A percentile compares a stretch with the other conserved stretches of the same genome.
Conservation (phyloP, 2,797 vertebrate species). For the Rhyacichthys aspro region DNA sequence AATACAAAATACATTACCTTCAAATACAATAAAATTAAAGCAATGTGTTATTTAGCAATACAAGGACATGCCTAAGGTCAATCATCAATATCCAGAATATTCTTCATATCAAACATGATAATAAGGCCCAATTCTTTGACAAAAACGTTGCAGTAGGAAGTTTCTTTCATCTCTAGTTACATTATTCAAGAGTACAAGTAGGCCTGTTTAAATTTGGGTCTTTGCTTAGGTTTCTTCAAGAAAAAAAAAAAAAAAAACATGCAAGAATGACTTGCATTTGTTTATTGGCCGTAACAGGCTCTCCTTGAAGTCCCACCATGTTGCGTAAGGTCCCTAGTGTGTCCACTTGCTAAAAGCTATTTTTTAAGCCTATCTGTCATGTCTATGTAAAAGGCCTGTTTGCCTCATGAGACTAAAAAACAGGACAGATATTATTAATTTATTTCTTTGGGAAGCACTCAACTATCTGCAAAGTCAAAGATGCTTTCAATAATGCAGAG, state of each 20-base stretch:
- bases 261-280: slow-evolving; percentile 19
- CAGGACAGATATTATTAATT: slow-evolving; percentile 58
- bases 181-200: too few species aligned
- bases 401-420: slow-evolving; percentile 24
- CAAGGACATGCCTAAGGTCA: too few species aligned
- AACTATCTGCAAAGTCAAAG: slow-evolving; percentile 37
- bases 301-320: slow-evolving; percentile 12
- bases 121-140: too few species aligned
- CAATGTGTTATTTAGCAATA: too few species aligned
- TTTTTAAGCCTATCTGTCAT: slow-evolving; percentile 11
- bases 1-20: too few species aligned
- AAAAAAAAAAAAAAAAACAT: neutral
- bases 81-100: too few species aligned
- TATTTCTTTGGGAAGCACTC: slow-evolving; percentile 44
- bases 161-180: too few species aligned
- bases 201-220: too few species aligned
- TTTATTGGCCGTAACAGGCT: neutral
- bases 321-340: neutral
- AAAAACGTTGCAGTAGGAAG: too few species aligned
- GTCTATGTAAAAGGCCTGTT: slow-evolving; percentile 14
- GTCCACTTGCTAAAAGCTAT: slow-evolving; percentile 12
- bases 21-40: too few species aligned
- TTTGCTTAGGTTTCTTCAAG: too few species aligned
- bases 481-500: slow-evolving; percentile 63
- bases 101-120: too few species aligned